Conservation (phyloP, 2,888 invertebrate species). For the Euzetes globulus region DNA sequence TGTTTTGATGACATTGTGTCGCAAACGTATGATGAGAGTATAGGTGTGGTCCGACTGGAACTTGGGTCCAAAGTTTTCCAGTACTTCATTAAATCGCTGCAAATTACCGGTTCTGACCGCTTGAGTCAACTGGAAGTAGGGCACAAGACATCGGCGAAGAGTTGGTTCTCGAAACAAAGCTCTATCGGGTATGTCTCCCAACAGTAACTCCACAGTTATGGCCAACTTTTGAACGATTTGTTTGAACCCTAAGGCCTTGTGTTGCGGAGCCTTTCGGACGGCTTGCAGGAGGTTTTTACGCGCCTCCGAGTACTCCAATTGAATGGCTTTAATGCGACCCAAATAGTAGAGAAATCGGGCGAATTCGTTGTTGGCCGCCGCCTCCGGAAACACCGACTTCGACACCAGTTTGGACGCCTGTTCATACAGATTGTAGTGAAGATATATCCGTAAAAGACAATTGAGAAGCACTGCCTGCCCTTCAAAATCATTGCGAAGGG, state of each 20-base stretch:
- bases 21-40: conserved; percentile 83
- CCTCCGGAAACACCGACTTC: conserved; percentile 88
- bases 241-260: conserved; percentile 95
- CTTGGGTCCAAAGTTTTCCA: conserved; percentile 80
- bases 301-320: conserved; percentile 93
- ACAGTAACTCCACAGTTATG: conserved; percentile 82
- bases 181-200: conserved; percentile 96
- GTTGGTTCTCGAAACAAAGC: conserved; percentile 87
- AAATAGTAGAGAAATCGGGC: conserved; percentile 94
- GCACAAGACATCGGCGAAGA: conserved; percentile 75
- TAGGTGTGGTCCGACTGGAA: conserved; percentile 92
- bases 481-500: conserved; percentile 89
- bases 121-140: conserved; percentile 96
- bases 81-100: conserved; percentile 82
- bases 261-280: conserved; percentile 92
- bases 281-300: conserved; percentile 90
- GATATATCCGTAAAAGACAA: conserved; percentile 86
- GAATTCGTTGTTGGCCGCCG: conserved; percentile 97
- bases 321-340: conserved; percentile 95
- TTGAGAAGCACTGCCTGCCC: conserved; percentile 96
- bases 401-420: conserved; percentile 94
- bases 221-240: conserved; percentile 93
- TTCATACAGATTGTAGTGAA: conserved; percentile 90
- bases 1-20: conserved; percentile 98
- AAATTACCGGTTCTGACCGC: conserved; percentile 87